Base-by-base conservation (phyloP, 2,888 invertebrate species). In the Emmelina monodactyla region DNA sequence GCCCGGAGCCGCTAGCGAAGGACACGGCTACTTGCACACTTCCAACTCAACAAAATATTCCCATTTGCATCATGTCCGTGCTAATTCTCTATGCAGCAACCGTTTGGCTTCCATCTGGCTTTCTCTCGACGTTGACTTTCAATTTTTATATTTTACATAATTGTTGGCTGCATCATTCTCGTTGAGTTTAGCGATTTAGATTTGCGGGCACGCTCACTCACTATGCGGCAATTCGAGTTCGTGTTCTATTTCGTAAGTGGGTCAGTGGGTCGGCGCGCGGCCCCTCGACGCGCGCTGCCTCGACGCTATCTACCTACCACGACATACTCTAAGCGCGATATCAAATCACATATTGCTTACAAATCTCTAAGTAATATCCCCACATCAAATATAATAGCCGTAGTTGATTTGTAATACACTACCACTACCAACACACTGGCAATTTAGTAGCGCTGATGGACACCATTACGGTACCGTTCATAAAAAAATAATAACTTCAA, bases 211-310 rank as follows among this genome's bases (percentile, higher is more conserved):
- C 19, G 5, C 5, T 19, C 19, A 9, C 25, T 25, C n/a, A n/a
- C n/a, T 25, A 25, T 25, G 25, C 25, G 6, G 25, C 25, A 25
- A 25, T 25, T 25, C 11, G 66, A 9, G 19, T 5, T 9, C n/a
- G 25, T 60, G 73, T 73, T 76, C 73, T 76, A 75, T 78, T 76
- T 79, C 67, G 62, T 71, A 79, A 78, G 68, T 78, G 55, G 79
- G 79, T 78, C 67, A 79, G 61, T 59, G 58, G 78, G 79, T 76
- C 78, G 68, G 62, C 68, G 67, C 69, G 68, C 70, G 62, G 66
- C 64, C 66, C 65, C 57, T 60, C 62, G 64, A 62, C 57, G 57
- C 62, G 57, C 62, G 25, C 25, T 3, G 25, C n/a, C n/a, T n/a
- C n/a, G 25, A 11, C 25, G n/a, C 11, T 25, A 25, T 25, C 25